A percentile compares a stretch with the other conserved stretches of the same genome.
These are phyloP conservation scores for Cataglyphis cursor DNA, from an alignment of 2,888 invertebrate genomes.

Conservation along the genomic window DNA sequence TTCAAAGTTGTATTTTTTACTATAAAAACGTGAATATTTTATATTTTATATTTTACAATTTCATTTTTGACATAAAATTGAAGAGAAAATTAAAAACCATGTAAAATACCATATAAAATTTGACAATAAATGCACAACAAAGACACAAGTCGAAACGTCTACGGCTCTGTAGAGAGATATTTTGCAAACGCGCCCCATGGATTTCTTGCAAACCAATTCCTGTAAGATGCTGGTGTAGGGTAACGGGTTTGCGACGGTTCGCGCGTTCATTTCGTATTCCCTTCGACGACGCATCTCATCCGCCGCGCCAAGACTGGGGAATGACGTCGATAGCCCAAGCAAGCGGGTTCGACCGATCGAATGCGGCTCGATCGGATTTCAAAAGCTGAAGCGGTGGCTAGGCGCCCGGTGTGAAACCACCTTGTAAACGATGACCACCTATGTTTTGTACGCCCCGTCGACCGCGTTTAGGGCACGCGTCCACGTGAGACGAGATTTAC, in stretches of 20 bases:
- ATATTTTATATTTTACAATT: constrained; percentile 1
- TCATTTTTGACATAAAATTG: neutral
- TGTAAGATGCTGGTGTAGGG: constrained; percentile 60
- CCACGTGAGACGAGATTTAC: constrained; percentile 44
- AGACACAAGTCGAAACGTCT: neutral
- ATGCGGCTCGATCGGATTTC: constrained; percentile 73
- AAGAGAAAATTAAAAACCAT: neutral
- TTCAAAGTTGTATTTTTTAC: neutral
- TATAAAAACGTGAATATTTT: neutral
- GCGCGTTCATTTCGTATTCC: constrained; percentile 83
- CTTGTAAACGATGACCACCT: constrained; percentile 59
- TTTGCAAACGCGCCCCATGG: constrained; percentile 4
- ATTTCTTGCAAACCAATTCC: constrained; percentile 42
- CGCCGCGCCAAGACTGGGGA: constrained; percentile 70
- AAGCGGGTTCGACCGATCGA: constrained; percentile 20
- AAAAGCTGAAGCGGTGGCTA: constrained; percentile 57
- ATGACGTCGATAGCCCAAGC: neutral
- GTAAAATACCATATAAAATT: neutral
- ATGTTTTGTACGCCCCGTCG: constrained; percentile 58
- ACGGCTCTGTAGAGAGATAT: constrained; percentile 20
- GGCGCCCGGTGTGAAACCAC: constrained; percentile 44
- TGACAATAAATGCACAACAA: neutral
- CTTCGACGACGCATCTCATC: constrained; percentile 82
- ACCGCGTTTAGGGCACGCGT: constrained; percentile 51
- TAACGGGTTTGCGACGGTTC: constrained; percentile 75